Evolutionary conservation across 2,888 invertebrate genomes (phyloP).

Genomic region (Lathronympha strigana): DNA sequence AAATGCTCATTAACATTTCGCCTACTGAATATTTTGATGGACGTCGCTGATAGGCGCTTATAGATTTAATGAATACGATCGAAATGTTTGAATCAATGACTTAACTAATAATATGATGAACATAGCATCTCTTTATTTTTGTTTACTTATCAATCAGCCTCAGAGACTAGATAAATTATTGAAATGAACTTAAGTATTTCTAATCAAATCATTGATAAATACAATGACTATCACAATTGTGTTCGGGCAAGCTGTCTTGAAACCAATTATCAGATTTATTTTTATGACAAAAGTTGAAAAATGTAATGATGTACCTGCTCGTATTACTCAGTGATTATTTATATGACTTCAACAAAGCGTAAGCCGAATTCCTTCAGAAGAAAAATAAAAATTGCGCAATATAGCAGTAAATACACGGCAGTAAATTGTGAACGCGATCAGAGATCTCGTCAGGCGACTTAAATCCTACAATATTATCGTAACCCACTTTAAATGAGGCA

Average conservation of each 20-base stretch:
- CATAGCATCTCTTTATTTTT: neutral
- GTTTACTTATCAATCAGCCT: neutral
- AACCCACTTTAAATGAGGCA: conserved; percentile 41
- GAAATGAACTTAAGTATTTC: too few relatives aligned
- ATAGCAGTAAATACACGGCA: conserved; percentile 31
- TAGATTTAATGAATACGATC: conserved; percentile 7
- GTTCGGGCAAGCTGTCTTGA: too few relatives aligned
- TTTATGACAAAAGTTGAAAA: neutral
- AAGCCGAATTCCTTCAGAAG: neutral
- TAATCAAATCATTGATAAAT: too few relatives aligned
- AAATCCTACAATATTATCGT: conserved; percentile 41
- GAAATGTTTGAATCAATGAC: neutral
- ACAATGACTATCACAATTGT: too few relatives aligned
- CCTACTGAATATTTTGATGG: conserved; percentile 37
- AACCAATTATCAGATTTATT: too few relatives aligned
- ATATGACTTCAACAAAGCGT: conserved; percentile 21
- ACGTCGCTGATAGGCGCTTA: conserved; percentile 26
- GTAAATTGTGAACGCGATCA: conserved; percentile 25
- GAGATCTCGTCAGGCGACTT: conserved; percentile 34
- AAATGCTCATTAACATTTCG: conserved; percentile 27
- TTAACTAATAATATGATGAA: neutral
- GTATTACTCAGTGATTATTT: neutral
- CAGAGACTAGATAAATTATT: neutral
- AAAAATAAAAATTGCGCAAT: conserved; percentile 26
- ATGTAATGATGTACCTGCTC: neutral